These are phyloP conservation scores for Stenotaenia linearis DNA, from an alignment of 2,888 invertebrate genomes.

Conservation along the genomic window DNA sequence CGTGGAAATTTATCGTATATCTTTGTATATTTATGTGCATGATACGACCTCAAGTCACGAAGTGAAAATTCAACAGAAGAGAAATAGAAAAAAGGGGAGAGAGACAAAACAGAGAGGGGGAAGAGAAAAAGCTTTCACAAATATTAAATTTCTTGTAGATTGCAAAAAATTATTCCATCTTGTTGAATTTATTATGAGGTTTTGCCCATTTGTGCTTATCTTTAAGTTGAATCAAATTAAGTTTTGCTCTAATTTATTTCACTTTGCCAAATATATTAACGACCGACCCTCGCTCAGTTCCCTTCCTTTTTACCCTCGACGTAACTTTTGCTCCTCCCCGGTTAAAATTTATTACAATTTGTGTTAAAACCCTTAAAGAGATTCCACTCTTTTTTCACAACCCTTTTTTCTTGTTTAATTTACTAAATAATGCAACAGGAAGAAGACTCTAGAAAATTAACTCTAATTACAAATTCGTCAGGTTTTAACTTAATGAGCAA, in stretches of 20 bases:
- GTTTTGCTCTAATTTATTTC: constrained; percentile 24
- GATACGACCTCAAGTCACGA: constrained; percentile 18
- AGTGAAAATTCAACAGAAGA: neutral
- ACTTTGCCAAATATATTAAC: constrained; percentile 21
- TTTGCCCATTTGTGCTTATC: constrained; percentile 24
- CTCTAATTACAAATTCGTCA: constrained; percentile 21
- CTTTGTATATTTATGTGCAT: constrained; percentile 5
- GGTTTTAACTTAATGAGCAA: neutral
- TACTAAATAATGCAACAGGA: constrained; percentile 26
- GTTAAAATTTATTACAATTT: constrained; percentile 16
- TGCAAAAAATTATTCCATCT: constrained; percentile 24
- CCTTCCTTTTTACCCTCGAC: neutral
- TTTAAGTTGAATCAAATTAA: constrained; percentile 20
- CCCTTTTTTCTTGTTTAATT: neutral
- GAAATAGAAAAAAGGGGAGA: neutral
- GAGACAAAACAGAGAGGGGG: neutral
- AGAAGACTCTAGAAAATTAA: constrained; percentile 1
- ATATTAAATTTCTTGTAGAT: constrained; percentile 23
- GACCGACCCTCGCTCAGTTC: neutral
- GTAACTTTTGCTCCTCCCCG: neutral
- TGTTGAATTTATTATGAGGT: constrained; percentile 26
- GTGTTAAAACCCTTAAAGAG: constrained; percentile 9
- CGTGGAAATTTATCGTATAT: constrained; percentile 12
- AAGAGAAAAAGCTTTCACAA: constrained; percentile 3
- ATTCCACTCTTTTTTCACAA: neutral